Evolutionary conservation across 2,113 vertebrate genomes (phyloP).

Genomic region (Petromus typicus): DNA sequence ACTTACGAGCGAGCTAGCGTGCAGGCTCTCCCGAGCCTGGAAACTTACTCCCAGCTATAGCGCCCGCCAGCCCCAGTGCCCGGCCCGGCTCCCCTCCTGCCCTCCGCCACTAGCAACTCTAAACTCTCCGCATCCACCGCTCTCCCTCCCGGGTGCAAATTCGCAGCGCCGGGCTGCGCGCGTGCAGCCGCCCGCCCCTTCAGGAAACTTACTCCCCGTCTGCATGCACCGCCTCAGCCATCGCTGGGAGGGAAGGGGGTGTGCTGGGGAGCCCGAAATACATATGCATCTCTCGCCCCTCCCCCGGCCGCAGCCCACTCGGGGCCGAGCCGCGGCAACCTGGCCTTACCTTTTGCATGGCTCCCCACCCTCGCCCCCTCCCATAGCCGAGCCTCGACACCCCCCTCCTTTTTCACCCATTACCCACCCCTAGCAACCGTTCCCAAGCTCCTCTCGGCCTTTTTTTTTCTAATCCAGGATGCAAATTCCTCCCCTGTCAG

Average conservation of each 20-base stretch:
- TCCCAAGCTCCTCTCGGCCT: slow-evolving; percentile 79
- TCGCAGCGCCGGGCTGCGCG: slow-evolving; percentile 74
- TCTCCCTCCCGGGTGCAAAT: slow-evolving; percentile 76
- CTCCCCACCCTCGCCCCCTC: slow-evolving; percentile 72
- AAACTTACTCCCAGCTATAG: slow-evolving; percentile 79
- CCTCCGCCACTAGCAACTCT: slow-evolving; percentile 76
- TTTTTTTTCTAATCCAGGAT: slow-evolving; percentile 79
- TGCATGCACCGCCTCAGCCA: slow-evolving; percentile 83
- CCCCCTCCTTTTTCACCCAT: slow-evolving; percentile 76
- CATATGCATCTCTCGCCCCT: slow-evolving; percentile 82
- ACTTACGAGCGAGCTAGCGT: slow-evolving; percentile 79
- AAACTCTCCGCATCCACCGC: slow-evolving; percentile 80
- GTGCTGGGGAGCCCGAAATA: slow-evolving; percentile 79
- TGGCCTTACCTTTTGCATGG: slow-evolving; percentile 85
- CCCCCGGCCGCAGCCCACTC: slow-evolving; percentile 80
- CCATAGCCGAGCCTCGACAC: slow-evolving; percentile 56
- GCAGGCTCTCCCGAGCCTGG: slow-evolving; percentile 72
- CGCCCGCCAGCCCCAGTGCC: slow-evolving; percentile 69
- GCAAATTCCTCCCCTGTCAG: slow-evolving; percentile 85
- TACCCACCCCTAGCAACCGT: slow-evolving; percentile 82
- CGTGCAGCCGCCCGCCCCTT: slow-evolving; percentile 81
- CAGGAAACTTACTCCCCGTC: slow-evolving; percentile 84
- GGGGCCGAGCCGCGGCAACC: slow-evolving; percentile 74
- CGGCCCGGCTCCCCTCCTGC: slow-evolving; percentile 69
- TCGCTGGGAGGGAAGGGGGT: slow-evolving; percentile 80